A percentile compares a stretch with the other conserved stretches of the same genome.
phyloP scores from a whole-genome alignment of 2,888 invertebrate species.

The Leptinotarsa rubiginosa region DNA sequence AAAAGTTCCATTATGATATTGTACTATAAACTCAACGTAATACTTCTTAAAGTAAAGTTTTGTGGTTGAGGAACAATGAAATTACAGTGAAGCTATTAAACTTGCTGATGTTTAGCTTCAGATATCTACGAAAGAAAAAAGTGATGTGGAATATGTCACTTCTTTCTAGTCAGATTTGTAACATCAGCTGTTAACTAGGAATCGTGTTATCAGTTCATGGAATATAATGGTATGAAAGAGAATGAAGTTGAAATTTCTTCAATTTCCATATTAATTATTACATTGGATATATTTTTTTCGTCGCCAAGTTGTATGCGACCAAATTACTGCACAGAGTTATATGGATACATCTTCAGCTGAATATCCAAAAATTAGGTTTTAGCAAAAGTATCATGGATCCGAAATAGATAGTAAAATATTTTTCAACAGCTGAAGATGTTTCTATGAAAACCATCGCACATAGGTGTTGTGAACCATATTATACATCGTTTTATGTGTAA shows the following conservation, averaged over 20 bases:
- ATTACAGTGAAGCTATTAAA: too few relatives aligned
- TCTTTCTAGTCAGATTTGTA: too few relatives aligned
- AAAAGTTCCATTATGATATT: too few relatives aligned
- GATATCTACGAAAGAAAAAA: too few relatives aligned
- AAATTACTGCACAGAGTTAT: neutral
- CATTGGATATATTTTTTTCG: neutral
- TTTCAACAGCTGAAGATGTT: neutral
- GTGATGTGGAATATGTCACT: too few relatives aligned
- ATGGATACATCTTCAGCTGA: neutral
- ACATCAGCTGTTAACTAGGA: too few relatives aligned
- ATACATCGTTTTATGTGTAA: conserved; percentile 4
- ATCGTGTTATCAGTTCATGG: too few relatives aligned
- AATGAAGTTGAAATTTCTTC: neutral
- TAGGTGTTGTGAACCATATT: neutral
- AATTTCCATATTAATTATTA: neutral
- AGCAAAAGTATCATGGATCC: too few relatives aligned
- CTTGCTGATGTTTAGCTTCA: too few relatives aligned
- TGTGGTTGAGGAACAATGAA: too few relatives aligned
- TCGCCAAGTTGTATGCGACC: neutral
- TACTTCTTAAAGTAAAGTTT: too few relatives aligned
- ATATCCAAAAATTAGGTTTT: neutral
- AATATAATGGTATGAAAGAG: neutral
- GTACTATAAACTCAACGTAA: too few relatives aligned
- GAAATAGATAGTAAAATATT: neutral
- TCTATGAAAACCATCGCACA: neutral